These are phyloP conservation scores for Ectropis grisescens DNA, from an alignment of 1,140 invertebrate genomes.

Conservation along the genomic window DNA sequence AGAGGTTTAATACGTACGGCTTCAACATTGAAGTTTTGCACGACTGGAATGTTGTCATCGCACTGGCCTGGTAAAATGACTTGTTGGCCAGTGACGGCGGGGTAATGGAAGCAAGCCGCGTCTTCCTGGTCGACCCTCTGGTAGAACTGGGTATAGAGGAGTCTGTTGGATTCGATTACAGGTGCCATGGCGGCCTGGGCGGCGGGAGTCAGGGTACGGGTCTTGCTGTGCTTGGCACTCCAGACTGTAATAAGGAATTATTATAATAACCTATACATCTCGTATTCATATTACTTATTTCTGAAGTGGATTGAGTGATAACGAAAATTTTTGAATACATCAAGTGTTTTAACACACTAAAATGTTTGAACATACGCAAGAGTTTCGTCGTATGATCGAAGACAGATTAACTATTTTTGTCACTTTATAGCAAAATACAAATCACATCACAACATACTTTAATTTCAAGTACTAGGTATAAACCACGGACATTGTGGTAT, in stretches of 20 bases:
- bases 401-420: no score
- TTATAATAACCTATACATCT: slow-evolving; percentile 2
- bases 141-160: slow-evolving; percentile 33
- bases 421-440: no score
- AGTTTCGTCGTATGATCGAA: no score
- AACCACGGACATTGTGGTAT: no score
- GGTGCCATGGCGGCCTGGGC: slow-evolving; percentile 23
- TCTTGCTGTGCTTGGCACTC: slow-evolving; percentile 48
- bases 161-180: slow-evolving; percentile 20
- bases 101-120: slow-evolving; percentile 47
- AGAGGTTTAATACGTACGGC: no score
- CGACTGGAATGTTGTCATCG: slow-evolving; percentile 30
- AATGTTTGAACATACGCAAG: no score
- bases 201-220: slow-evolving; percentile 14
- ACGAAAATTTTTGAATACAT: no score
- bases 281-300: not conserved
- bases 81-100: slow-evolving; percentile 16
- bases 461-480: no score
- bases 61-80: slow-evolving; percentile 46
- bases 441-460: no score
- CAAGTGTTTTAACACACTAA: no score
- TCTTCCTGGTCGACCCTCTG: slow-evolving; percentile 26
- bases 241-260: slow-evolving; percentile 35
- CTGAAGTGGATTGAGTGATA: no score
- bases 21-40: slow-evolving; percentile 22